A percentile compares a stretch with the other conserved stretches of the same genome.
phyloP scores from a whole-genome alignment of 2,888 invertebrate genomes.

The Heliconius ismenius region DNA sequence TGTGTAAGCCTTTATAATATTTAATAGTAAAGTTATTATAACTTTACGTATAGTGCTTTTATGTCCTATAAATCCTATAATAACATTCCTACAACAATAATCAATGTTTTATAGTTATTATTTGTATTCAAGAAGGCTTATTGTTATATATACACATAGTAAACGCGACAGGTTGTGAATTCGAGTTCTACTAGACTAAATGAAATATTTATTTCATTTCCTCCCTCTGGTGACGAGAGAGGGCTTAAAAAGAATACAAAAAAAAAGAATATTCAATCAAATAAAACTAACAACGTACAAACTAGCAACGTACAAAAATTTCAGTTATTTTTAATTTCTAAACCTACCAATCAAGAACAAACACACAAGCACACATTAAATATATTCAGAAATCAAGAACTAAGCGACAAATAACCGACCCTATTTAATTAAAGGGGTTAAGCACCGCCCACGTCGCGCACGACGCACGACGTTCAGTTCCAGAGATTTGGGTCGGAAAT shows the following conservation, averaged over 20 bases:
- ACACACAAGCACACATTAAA: not conserved
- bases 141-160: not conserved
- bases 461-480: constrained; percentile 20
- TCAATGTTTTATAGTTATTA: not conserved
- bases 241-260: too few species aligned
- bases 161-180: too few species aligned
- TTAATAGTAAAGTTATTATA: not conserved
- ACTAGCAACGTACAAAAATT: not conserved
- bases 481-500: constrained; percentile 33
- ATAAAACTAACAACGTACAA: too few species aligned
- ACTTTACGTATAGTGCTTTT: not conserved
- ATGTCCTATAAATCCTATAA: not conserved
- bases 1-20: constrained; percentile 5
- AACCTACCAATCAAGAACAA: not conserved
- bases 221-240: too few species aligned
- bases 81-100: not conserved
- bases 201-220: too few species aligned
- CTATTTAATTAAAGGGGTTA: constrained; percentile 33
- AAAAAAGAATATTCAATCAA: too few species aligned
- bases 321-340: not conserved
- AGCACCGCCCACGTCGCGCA: constrained; percentile 15
- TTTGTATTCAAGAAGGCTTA: not conserved
- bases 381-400: constrained; percentile 8
- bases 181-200: too few species aligned
- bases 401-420: constrained; percentile 27